A percentile compares a stretch with the other conserved stretches of the same genome.
Evolutionary conservation across 2,888 invertebrate genomes (phyloP).

Genomic region (Rhogogaster chlorosoma): DNA sequence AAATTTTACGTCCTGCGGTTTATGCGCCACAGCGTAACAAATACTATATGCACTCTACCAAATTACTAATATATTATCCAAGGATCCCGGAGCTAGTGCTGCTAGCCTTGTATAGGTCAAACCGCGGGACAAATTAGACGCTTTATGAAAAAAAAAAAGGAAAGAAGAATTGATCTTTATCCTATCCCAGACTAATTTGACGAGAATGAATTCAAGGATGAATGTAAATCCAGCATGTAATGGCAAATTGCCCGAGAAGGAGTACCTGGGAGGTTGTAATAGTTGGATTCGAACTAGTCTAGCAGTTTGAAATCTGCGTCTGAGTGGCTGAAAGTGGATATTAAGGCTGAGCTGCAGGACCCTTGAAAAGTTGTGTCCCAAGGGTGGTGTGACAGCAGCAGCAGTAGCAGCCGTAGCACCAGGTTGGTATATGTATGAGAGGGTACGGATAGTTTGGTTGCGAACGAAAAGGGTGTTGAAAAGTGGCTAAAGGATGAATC

Average conservation of each 20-base stretch:
- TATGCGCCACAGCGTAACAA: conserved; percentile 23
- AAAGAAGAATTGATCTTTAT: too few relatives aligned
- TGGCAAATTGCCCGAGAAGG: neutral
- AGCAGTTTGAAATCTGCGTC: conserved; percentile 2
- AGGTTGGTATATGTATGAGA: neutral
- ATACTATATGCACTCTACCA: conserved; percentile 28
- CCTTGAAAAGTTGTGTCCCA: conserved; percentile 11
- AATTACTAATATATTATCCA: conserved; percentile 27
- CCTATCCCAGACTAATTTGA: too few relatives aligned
- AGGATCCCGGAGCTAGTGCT: neutral
- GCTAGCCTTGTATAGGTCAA: too few relatives aligned
- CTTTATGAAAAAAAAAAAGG: too few relatives aligned
- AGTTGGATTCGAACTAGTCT: neutral
- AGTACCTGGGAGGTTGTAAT: neutral
- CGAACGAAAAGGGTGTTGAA: neutral
- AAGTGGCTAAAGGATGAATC: neutral
- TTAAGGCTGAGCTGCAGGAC: neutral
- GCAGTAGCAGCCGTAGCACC: neutral
- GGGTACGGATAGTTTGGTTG: neutral
- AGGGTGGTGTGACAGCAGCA: conserved; percentile 8
- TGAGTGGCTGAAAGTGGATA: conserved; percentile 27
- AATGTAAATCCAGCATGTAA: neutral
- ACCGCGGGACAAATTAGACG: neutral
- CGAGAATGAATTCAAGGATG: too few relatives aligned
- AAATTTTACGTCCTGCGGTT: conserved; percentile 36